Evolutionary conservation across 2,113 vertebrate genomes (phyloP).

Genomic region (Etheostoma spectabile): DNA sequence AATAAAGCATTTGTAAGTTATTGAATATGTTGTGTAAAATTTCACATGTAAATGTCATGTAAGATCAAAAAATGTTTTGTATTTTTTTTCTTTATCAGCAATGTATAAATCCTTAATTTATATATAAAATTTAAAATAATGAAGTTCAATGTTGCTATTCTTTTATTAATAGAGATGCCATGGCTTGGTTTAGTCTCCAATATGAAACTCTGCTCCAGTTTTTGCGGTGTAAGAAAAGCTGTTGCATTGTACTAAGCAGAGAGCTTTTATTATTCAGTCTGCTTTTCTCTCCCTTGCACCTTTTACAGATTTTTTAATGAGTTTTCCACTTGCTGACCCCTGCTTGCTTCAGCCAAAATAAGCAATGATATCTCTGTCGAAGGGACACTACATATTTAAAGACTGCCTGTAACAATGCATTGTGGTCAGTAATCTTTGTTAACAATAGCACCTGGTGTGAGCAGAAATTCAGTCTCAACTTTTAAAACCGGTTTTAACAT

Average conservation of each 20-base stretch:
- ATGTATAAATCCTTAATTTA: slow-evolving; percentile 84
- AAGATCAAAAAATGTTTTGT: slow-evolving; percentile 97
- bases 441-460: slow-evolving; percentile 2
- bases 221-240: not conserved
- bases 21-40: slow-evolving; percentile 97
- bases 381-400: slow-evolving; percentile 13
- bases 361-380: slow-evolving; percentile 4
- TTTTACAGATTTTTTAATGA: slow-evolving; percentile 30
- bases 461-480: slow-evolving; percentile 9
- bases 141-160: slow-evolving; percentile 28
- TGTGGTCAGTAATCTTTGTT: slow-evolving; percentile 3
- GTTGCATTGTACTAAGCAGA: not conserved
- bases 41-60: slow-evolving; percentile 97
- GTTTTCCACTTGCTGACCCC: slow-evolving; percentile 36
- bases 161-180: slow-evolving; percentile 16
- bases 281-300: slow-evolving; percentile 4
- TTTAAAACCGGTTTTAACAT: not conserved
- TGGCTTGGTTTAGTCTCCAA: too few species aligned
- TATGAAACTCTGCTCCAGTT: not conserved
- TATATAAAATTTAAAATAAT: slow-evolving; percentile 80
- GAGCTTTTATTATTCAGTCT: slow-evolving; percentile 15
- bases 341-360: slow-evolving; percentile 23
- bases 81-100: slow-evolving; percentile 87
- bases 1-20: slow-evolving; percentile 97
- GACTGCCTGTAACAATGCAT: not conserved